Evolutionary conservation across 1,140 invertebrate species (phyloP), one percentile per base, ranked within the genome.

Genomic region (Pomacea maculata): DNA sequence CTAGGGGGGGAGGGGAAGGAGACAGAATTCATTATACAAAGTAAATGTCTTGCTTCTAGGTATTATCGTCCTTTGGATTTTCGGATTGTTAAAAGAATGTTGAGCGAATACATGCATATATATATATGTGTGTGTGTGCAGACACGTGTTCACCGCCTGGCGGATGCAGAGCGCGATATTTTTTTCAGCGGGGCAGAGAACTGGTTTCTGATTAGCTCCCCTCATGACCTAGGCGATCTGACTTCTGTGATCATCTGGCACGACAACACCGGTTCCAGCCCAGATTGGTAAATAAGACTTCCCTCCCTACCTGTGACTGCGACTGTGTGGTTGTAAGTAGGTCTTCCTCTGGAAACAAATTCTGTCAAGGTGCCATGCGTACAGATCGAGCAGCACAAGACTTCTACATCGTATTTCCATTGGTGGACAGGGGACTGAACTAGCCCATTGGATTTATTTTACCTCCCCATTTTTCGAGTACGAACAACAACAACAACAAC

Each of bases 191-290:
- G 87, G 6, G 85, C 77, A 45, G 85, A 85, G 78, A 83, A 87
- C 79, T 87, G 86, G 86, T 86, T 88, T 77, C 54, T 88, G 17
- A 25, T 88, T 63, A 84, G 83, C 45, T 87, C 86, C 9, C 73
- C 80, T 11, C 21, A 73, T 17, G 70, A 81, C 70, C 78, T 88
- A 14, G 87, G 87, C 25, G 78, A 85, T 1, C 19, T 88, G 14
- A 54, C 82, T n/a, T 80, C 83, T 29, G 76, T 88, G 25, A 77
- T 78, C 29, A 19, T 89, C 0, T 89, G 88, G 87, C 87, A 87
- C 83, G 87, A 89, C 75, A 61, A 61, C 57, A 61, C 4, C 57
- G 57, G 57, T 17, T 61, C 57, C 57, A 61, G 57, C 15, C 57
- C 57, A 2, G 57, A 61, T 11, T 61, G 57, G 57, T 61, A 14